A percentile compares a stretch with the other conserved stretches of the same genome.
Conservation (phyloP, 2,888 invertebrate genomes). For the Agonum fuliginosum region DNA sequence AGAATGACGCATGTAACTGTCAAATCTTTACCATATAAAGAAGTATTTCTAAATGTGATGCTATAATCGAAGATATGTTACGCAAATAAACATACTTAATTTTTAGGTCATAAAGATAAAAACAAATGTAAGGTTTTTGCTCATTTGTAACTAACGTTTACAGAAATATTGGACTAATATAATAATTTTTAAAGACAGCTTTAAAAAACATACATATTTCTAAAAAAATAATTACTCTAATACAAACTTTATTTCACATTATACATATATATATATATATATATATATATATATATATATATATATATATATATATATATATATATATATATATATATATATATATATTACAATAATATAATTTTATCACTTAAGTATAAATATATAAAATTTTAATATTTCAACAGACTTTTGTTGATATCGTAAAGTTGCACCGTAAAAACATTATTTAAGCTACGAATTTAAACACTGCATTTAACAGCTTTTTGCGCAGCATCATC, state of each 20-base stretch:
- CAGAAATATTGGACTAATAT: background rate
- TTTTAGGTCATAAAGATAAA: slow-evolving; percentile 36
- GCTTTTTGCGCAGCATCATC: slow-evolving; percentile 96
- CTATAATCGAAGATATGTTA: slow-evolving; percentile 38
- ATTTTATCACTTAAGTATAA: background rate
- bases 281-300: too few species aligned
- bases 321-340: too few species aligned
- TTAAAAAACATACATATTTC: too few species aligned
- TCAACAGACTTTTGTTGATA: background rate
- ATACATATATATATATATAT: too few species aligned
- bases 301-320: too few species aligned
- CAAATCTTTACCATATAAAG: slow-evolving; percentile 58
- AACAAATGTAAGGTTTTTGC: slow-evolving; percentile 38
- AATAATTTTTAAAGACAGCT: background rate
- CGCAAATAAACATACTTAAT: slow-evolving; percentile 54
- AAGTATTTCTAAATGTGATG: slow-evolving; percentile 50
- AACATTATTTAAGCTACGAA: background rate
- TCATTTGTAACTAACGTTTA: background rate
- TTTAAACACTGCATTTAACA: slow-evolving; percentile 74
- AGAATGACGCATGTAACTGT: slow-evolving; percentile 44
- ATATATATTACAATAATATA: background rate
- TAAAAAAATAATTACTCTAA: too few species aligned
- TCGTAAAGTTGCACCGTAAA: background rate
- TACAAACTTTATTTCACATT: too few species aligned
- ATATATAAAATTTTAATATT: background rate